Evolutionary conservation across 2,888 invertebrate species (phyloP).

Genomic region (Frankliniella intonsa): DNA sequence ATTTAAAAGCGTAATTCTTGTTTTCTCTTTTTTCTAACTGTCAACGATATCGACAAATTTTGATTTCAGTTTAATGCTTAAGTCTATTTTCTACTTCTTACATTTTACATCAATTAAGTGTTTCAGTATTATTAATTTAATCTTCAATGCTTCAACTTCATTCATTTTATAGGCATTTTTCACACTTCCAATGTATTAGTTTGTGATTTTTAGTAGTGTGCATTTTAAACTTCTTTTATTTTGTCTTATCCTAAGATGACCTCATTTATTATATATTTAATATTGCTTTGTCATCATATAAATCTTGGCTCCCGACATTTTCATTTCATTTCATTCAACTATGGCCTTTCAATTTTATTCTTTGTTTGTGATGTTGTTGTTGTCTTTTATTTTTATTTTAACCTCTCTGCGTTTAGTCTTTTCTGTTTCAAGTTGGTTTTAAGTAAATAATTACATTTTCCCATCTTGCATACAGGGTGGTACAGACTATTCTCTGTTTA

Average conservation of each 20-base stretch:
- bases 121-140: background rate
- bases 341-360: background rate
- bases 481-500: slow-evolving; percentile 41
- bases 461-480: background rate
- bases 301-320: background rate
- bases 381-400: slow-evolving; percentile 4
- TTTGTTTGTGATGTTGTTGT: slow-evolving; percentile 30
- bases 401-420: slow-evolving; percentile 28
- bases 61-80: background rate
- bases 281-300: background rate
- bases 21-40: background rate
- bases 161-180: background rate
- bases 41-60: background rate
- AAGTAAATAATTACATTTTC: background rate
- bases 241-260: background rate
- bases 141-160: background rate
- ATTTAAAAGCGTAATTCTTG: slow-evolving; percentile 20
- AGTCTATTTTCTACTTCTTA: background rate
- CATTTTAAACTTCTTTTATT: background rate
- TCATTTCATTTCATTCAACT: background rate
- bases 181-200: no score
- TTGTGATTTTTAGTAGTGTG: background rate
- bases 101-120: background rate
- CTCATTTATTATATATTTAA: background rate
- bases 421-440: slow-evolving; percentile 7